A percentile compares a stretch with the other conserved stretches of the same genome.
phyloP scores from a whole-genome alignment of 2,113 vertebrate genomes.

The Coregonus clupeaformis region DNA sequence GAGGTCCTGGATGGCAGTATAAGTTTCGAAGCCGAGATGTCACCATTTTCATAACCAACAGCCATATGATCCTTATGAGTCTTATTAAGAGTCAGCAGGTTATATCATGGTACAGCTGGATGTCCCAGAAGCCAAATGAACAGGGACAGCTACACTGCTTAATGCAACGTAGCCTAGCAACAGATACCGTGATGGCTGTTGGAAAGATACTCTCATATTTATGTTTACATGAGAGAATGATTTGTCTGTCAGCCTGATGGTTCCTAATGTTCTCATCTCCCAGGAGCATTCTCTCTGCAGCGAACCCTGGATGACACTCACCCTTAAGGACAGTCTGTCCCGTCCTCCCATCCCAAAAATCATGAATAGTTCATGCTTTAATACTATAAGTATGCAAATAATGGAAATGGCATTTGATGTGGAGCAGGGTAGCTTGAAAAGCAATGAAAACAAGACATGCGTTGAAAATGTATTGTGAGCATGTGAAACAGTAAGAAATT shows the following conservation, averaged over 20 bases:
- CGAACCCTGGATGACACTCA: conserved; percentile 65
- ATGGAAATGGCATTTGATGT: conserved; percentile 26
- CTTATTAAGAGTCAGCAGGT: conserved; percentile 72
- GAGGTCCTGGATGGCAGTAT: too few species aligned
- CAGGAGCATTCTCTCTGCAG: conserved; percentile 44
- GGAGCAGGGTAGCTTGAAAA: conserved; percentile 50
- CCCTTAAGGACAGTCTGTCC: conserved; percentile 70
- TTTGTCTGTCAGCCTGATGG: conserved; percentile 80
- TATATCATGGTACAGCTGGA: conserved; percentile 70
- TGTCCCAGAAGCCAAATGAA: conserved; percentile 79
- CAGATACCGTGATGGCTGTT: conserved; percentile 74
- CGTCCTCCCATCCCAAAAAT: conserved; percentile 66
- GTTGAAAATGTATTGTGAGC: too few species aligned
- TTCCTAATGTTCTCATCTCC: conserved; percentile 77
- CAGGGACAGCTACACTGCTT: conserved; percentile 77
- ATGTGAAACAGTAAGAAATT: conserved; percentile 47
- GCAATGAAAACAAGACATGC: conserved; percentile 50
- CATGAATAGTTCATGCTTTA: conserved; percentile 77
- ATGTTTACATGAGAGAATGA: conserved; percentile 82
- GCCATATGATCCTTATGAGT: conserved; percentile 60
- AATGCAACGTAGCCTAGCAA: conserved; percentile 82
- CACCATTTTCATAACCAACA: neutral
- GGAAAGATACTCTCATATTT: conserved; percentile 80
- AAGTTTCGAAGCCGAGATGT: neutral
- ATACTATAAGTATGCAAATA: conserved; percentile 75